Evolutionary conservation across 2,797 vertebrate genomes (phyloP).

Genomic region (Coccyzus lansbergi): DNA sequence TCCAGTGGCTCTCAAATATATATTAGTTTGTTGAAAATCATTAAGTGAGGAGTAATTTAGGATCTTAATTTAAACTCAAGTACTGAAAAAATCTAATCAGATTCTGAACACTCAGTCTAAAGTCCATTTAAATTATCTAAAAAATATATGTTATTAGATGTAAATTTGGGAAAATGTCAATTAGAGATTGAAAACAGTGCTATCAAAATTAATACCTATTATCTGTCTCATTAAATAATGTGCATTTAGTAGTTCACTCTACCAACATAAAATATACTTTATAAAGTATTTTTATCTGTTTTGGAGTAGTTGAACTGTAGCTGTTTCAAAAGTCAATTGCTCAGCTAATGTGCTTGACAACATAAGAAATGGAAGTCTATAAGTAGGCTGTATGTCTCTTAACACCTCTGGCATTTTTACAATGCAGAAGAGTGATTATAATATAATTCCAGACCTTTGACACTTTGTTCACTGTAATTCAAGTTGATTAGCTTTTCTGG

Average conservation of each 20-base stretch:
- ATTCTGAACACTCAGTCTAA: not conserved
- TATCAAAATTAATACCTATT: not conserved
- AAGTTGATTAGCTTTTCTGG: slow-evolving; percentile 52
- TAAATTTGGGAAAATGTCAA: not conserved
- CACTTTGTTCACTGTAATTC: slow-evolving; percentile 31
- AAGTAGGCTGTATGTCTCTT: not conserved
- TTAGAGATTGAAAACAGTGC: not conserved
- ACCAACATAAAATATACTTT: not conserved
- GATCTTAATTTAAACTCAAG: not conserved
- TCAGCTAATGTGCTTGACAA: not conserved
- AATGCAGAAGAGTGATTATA: slow-evolving; percentile 24
- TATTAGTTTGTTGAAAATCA: not conserved
- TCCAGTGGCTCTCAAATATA: not conserved
- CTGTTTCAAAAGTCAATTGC: slow-evolving; percentile 18
- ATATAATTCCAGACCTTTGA: slow-evolving; percentile 32
- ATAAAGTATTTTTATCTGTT: slow-evolving; percentile 11
- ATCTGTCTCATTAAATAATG: not conserved
- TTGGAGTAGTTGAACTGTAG: not conserved
- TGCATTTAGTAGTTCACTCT: slow-evolving; percentile 3
- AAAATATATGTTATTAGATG: not conserved
- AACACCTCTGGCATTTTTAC: slow-evolving; percentile 24
- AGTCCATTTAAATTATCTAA: not conserved
- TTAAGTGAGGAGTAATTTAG: not conserved
- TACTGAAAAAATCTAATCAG: not conserved
- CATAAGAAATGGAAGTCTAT: not conserved